Base-by-base conservation (phyloP, 2,113 vertebrate genomes). In the Mormoops blainvillei region DNA sequence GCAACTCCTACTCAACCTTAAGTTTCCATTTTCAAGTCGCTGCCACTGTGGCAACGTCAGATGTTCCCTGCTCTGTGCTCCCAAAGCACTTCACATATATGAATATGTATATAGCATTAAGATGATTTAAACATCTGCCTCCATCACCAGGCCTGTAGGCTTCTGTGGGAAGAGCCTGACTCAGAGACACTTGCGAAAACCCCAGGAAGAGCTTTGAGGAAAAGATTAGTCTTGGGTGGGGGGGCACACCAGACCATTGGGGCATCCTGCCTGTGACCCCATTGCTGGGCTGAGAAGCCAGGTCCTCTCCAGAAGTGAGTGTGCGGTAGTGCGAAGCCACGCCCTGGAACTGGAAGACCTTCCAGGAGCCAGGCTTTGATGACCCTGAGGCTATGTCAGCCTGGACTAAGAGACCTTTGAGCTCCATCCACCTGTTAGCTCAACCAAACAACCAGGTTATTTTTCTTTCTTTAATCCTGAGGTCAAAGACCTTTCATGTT, bases 391-490 rank as follows among this genome's bases (percentile, higher is more conserved):
- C 38, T 28, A 15, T n/a, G 61, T 38, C 71, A 86, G 14, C 54
- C 5, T 1, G 1, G 20, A 20, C 24, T 8, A 26, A 63, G 26
- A 90, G 89, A 95, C 70, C 89, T 94, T 94, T 94, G 95, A 81
- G 83, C 67, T 73, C 73, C 22, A 15, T 26, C 36, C 56, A 71
- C 85, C 45, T 13, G 43, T 73, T 18, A 45, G 41, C 28, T 54
- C 76, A 22, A 70, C 36, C 50, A 87, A 92, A 90, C 50, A 82
- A 31, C 50, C 8, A 7, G 24, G 33, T 31, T 87, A 87, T 87
- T 92, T 94, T 80, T n/a, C 26, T 87, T 63, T 78, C 61, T 94
- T 87, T 50, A 58, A 82, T 56, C 65, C 84, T 38, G 33, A 71
- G 80, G 80, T 78, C 94, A 81, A 84, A 92, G 87, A 58, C 50